phyloP scores from a whole-genome alignment of 2,113 vertebrate genomes.

The Lathamus discolor region DNA sequence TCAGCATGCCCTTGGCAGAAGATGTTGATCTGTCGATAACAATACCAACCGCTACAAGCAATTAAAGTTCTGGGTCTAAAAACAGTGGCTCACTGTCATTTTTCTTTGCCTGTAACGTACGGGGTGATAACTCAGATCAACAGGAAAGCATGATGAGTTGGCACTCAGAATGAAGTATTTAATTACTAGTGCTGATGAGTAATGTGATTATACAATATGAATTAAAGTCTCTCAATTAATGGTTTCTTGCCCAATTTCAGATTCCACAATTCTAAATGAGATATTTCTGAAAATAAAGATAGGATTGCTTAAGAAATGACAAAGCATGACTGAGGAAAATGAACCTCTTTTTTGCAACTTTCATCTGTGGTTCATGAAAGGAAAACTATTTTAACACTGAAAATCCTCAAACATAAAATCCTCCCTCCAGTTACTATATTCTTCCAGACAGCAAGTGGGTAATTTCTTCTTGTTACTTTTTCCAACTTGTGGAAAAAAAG shows the following conservation, averaged over 20 bases:
- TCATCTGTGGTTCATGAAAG: slow-evolving; percentile 38
- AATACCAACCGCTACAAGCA: not conserved
- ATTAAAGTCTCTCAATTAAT: not conserved
- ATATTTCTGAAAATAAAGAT: slow-evolving; percentile 32
- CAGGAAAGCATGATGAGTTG: not conserved
- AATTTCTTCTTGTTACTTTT: not conserved
- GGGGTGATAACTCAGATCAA: not conserved
- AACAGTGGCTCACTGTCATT: not conserved
- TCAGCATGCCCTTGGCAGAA: not conserved
- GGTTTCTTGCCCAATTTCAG: not conserved
- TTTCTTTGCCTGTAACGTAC: not conserved
- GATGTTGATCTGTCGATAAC: not conserved
- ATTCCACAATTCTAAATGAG: not conserved
- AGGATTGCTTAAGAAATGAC: not conserved
- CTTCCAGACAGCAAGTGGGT: not conserved
- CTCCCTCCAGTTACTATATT: not conserved
- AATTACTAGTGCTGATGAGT: not conserved
- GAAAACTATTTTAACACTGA: slow-evolving; percentile 9
- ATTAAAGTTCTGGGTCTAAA: not conserved
- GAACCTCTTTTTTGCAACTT: slow-evolving; percentile 19
- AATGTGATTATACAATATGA: not conserved
- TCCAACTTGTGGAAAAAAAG: slow-evolving; percentile 13
- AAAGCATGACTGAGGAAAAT: not conserved
- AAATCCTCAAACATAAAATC: slow-evolving; percentile 15
- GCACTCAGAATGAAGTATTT: not conserved